phyloP scores from a whole-genome alignment of 2,888 invertebrate genomes.

The Monochamus alternatus region DNA sequence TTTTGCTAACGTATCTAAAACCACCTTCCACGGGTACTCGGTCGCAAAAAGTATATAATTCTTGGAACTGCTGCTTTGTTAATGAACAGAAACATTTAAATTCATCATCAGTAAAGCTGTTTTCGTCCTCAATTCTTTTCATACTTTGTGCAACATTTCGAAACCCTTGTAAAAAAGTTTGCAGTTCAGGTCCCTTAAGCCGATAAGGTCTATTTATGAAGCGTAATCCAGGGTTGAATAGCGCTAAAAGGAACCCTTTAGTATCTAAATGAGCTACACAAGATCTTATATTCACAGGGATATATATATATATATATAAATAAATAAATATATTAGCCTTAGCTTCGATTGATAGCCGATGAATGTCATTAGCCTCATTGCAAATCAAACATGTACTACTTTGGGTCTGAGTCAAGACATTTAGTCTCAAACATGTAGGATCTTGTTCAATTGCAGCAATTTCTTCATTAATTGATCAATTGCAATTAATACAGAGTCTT shows the following conservation, averaged over 20 bases:
- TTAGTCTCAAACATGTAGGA: not conserved
- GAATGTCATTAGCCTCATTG: not conserved
- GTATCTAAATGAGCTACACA: not conserved
- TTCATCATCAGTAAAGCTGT: not conserved
- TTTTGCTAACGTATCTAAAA: not conserved
- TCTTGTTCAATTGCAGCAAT: not conserved
- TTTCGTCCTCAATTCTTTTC: not conserved
- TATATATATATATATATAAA: not conserved
- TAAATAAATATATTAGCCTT: not conserved
- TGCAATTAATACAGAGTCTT: not conserved
- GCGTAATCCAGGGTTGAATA: not conserved
- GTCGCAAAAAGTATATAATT: not conserved
- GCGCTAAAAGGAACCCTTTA: not conserved
- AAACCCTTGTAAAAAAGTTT: not conserved
- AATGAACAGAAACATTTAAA: not conserved
- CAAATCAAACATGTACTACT: slow-evolving; percentile 1
- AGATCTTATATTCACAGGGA: not conserved
- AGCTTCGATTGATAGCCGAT: not conserved
- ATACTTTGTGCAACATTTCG: not conserved
- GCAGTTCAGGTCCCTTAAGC: not conserved
- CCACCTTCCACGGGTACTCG: not conserved
- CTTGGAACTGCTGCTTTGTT: not conserved
- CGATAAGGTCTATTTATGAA: not conserved
- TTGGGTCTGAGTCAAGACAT: not conserved
- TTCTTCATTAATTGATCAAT: not conserved